Base-by-base conservation (phyloP, 2,113 vertebrate species). In the Sphaerodactylus townsendi region DNA sequence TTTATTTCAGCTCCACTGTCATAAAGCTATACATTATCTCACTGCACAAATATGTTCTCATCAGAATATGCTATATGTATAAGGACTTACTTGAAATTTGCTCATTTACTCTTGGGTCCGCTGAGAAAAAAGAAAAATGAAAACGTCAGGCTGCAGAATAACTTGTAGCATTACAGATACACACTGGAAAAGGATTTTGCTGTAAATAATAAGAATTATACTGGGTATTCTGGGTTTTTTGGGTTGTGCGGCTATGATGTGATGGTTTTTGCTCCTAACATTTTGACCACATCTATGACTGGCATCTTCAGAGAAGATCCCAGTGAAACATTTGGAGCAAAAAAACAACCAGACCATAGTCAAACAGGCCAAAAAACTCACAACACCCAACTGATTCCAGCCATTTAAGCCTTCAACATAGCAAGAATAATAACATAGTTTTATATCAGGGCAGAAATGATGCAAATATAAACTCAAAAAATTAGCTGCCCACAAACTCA, bases 41-140 rank as follows among this genome's bases (percentile, higher is more conserved):
- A 82, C 78, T 88, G 85, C 86, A 87, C 86, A 91, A 88, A 90
- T 85, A 53, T 76, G 0, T 64, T 21, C 79, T 71, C 17, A 85
- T 76, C 46, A 68, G 59, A 83, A 50, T 48, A 21, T 66, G 79
- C 2, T 30, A 37, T 30, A 14, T 80, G 46, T 2, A 71, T 4
- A 81, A 82, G 85, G 66, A 91, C 95, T 97, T 93, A 99, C 99
- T 97, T 96, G 97, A 97, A 90, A 97, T 95, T 15, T 97, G 93
- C 92, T 99, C 98, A 0, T 97, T 99, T 87, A 99, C 97, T 92
- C 98, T 96, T 69, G 98, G 99, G 94, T 99, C 98, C 87, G 98
- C 99, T 99, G 85, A 71, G 92, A 79, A 92, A 81, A 19, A 39
- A 81, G 83, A 94, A 94, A 62, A 88, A 77, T 10, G 94, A 88